Percentiles rank a stretch among this genome's conserved stretches.
Conservation (phyloP, 2,797 vertebrate species). For the Sorex maritimensis region DNA sequence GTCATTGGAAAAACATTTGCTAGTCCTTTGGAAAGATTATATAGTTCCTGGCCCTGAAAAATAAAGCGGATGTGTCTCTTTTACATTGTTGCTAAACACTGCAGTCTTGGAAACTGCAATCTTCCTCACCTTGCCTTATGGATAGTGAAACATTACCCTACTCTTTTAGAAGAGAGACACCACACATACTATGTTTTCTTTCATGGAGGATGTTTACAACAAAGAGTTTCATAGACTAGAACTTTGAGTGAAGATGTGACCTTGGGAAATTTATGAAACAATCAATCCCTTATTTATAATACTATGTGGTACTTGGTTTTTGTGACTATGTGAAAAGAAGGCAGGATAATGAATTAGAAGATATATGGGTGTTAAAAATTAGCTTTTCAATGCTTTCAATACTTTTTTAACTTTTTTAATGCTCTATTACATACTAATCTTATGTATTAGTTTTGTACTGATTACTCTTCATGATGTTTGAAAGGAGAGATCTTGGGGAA, state of each 20-base stretch:
- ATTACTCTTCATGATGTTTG: background rate
- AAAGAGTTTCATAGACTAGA: background rate
- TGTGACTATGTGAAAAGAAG: background rate
- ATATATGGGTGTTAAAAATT: background rate
- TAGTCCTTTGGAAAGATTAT: background rate
- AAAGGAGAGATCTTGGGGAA: conserved; percentile 21
- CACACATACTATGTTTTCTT: conserved; percentile 11
- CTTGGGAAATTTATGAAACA: background rate
- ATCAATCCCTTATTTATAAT: background rate
- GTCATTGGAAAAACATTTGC: conserved; percentile 36
- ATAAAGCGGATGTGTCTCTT: background rate
- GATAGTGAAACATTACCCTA: conserved; percentile 13
- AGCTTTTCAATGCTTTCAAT: background rate
- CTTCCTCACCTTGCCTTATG: too few relatives aligned
- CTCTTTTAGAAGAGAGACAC: conserved; percentile 45
- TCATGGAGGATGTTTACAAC: background rate
- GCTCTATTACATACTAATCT: too few relatives aligned
- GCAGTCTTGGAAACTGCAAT: background rate
- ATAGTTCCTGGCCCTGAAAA: background rate
- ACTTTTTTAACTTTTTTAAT: background rate
- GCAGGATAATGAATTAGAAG: background rate
- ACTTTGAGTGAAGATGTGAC: conserved; percentile 7
- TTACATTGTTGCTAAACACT: background rate
- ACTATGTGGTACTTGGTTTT: background rate
- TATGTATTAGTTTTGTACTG: background rate